Conservation (phyloP, 2,797 vertebrate species). For the Sardinella longiceps region DNA sequence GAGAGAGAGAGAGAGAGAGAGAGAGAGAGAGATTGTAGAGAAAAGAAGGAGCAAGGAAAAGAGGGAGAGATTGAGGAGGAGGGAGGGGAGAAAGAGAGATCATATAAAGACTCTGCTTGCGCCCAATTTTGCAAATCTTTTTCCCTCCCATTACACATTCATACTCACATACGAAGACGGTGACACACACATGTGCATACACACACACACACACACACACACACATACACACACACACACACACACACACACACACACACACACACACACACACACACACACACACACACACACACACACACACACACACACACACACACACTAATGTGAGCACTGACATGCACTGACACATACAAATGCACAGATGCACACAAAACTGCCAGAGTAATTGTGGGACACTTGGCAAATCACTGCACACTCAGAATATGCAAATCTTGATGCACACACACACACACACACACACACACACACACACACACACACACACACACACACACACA, state of each 20-base stretch:
- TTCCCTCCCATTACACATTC: background rate
- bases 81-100: background rate
- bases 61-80: background rate
- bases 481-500: too few species aligned
- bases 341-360: background rate
- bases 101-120: slow-evolving; percentile 1
- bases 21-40: background rate
- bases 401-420: background rate
- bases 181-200: background rate
- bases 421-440: slow-evolving; percentile 8
- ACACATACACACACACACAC: background rate
- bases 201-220: background rate
- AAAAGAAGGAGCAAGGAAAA: background rate
- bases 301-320: slow-evolving; percentile 1
- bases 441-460: background rate
- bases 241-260: background rate
- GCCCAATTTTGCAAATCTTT: slow-evolving; percentile 16
- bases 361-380: background rate
- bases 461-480: background rate
- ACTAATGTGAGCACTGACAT: background rate
- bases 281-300: slow-evolving; percentile 10
- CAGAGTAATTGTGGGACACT: background rate
- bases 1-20: background rate
- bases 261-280: background rate
- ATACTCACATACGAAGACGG: background rate